Evolutionary conservation across 2,797 vertebrate species (phyloP), one percentile per base, ranked within the genome.

Genomic region (Loris lydekkerianus): DNA sequence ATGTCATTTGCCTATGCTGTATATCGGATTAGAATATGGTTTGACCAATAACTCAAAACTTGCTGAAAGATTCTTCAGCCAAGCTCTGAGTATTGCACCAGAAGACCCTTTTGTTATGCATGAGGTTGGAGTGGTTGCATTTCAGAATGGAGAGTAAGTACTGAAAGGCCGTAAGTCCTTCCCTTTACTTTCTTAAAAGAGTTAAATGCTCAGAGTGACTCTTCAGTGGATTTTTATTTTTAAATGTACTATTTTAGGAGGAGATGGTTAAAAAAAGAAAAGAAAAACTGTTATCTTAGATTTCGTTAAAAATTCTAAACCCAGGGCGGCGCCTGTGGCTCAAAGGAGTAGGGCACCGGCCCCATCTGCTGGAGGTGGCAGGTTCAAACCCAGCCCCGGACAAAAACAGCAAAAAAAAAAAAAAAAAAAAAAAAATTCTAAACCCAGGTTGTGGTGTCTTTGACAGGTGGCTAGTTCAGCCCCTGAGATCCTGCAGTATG

Each of bases 21-120:
- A 99, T 98, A 99, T 99, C 60, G 99, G 99, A 94, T 98, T 99
- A 97, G 99, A 99, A 97, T 99, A 99, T 46, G 99, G 99, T 81
- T 98, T 99, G 97, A 99, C 99, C 95, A 99, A 99, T 98, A 99
- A 99, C 98, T 99, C 99, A 58, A 99, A 99, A 98, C 97, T 99
- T 96, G 99, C 99, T 1, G 99, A 99, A 94, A 99, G 99, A 17
- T 99, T 99, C 98, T 99, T 99, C 97, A 99, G 99, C 98, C 99
- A 99, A 96, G 99, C 99, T 89, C 98, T 99, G 46, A 99, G 99
- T 96, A 99, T 99, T 25, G 99, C 99, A 18, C 99, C 99, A 2
- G 99, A 99, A 97, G 99, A 99, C 96, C 99, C 99, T 1, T 99
- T 99, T 88, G 99, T 99, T 95, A 99, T 99, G 98, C 99, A 99